These are phyloP conservation scores for Telmatochromis sp. DNA, from an alignment of 2,113 vertebrate genomes.

Conservation along the genomic window DNA sequence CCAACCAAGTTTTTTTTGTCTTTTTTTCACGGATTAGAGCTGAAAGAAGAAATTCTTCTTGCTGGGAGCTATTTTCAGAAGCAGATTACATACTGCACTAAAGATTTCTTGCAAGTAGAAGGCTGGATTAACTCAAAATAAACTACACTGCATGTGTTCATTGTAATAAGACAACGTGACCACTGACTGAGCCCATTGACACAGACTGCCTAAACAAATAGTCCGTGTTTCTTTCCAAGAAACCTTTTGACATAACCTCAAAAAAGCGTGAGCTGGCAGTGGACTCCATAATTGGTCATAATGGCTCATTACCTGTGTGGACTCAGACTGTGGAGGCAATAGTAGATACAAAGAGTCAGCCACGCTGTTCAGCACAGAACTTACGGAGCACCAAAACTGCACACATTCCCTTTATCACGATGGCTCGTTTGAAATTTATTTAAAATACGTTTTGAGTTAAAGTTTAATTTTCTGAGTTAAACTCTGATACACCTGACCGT, in stretches of 20 bases:
- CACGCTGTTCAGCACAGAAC: rapidly evolving
- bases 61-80: neutral
- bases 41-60: rapidly evolving
- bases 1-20: neutral
- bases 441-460: rapidly evolving
- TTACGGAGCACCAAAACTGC: rapidly evolving
- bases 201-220: neutral
- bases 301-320: rapidly evolving
- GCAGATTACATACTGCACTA: neutral
- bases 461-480: rapidly evolving
- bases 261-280: rapidly evolving
- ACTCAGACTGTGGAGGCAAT: rapidly evolving
- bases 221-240: rapidly evolving
- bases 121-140: neutral
- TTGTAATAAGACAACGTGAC: neutral
- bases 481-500: rapidly evolving
- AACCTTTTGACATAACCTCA: neutral
- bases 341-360: rapidly evolving
- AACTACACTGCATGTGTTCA: neutral
- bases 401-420: rapidly evolving
- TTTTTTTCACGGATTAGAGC: neutral
- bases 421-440: rapidly evolving
- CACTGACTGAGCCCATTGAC: rapidly evolving
- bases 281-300: rapidly evolving
- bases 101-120: neutral